Evolutionary conservation across 1,140 invertebrate genomes (phyloP).

Genomic region (Adelges cooleyi): DNA sequence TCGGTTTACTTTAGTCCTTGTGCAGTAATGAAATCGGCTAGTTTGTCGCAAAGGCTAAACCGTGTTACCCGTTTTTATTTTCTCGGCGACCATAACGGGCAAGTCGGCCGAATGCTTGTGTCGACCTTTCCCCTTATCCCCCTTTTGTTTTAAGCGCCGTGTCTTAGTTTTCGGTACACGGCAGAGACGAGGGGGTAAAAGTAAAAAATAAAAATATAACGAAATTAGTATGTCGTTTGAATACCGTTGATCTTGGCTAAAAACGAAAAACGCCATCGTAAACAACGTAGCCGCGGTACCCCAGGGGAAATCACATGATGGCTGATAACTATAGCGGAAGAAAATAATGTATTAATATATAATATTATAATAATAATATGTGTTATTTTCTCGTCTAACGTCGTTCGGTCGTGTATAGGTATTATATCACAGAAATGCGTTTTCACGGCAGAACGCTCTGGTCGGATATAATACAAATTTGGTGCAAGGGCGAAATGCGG

Average conservation of each 20-base stretch:
- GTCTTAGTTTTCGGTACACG: background rate
- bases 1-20: too few species aligned
- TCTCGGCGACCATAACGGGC: background rate
- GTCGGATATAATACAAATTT: background rate
- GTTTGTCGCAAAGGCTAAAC: slow-evolving; percentile 20
- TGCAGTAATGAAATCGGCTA: slow-evolving; percentile 49
- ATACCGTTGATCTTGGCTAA: slow-evolving; percentile 4
- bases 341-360: slow-evolving; percentile 17
- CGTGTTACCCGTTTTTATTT: slow-evolving; percentile 1
- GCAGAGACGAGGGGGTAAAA: background rate
- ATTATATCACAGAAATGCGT: background rate
- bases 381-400: background rate
- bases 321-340: slow-evolving; percentile 8
- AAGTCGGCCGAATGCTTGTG: background rate
- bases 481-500: background rate
- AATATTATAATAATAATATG: background rate
- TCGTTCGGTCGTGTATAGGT: background rate
- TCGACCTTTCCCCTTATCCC: too few species aligned
- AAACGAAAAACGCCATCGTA: slow-evolving; percentile 11
- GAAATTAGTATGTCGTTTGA: slow-evolving; percentile 22
- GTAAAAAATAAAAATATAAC: too few species aligned
- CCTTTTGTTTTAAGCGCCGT: too few species aligned
- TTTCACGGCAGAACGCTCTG: background rate
- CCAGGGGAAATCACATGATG: slow-evolving; percentile 23
- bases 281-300: slow-evolving; percentile 20